Evolutionary conservation across 1,140 invertebrate genomes (phyloP).

Genomic region (Aphidius gifuensis): DNA sequence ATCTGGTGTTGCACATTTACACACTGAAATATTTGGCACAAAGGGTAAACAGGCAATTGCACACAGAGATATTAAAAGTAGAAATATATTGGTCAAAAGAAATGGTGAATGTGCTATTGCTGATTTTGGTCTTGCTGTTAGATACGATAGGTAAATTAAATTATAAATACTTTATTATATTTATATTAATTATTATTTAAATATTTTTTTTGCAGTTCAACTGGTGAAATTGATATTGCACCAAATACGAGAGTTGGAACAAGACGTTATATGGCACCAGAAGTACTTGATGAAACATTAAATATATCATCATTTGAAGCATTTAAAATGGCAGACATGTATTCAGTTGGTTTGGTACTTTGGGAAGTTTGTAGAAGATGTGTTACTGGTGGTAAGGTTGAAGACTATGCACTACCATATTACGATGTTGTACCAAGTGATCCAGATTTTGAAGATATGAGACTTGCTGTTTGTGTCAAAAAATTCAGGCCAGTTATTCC

Average conservation of each 20-base stretch:
- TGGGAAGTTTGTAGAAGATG: constrained; percentile 87
- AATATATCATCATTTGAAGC: constrained; percentile 84
- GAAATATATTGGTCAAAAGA: constrained; percentile 90
- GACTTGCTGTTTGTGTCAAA: constrained; percentile 79
- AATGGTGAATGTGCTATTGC: constrained; percentile 92
- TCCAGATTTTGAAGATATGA: constrained; percentile 93
- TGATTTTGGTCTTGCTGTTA: constrained; percentile 92
- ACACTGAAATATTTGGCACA: constrained; percentile 89
- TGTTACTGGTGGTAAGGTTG: constrained; percentile 65
- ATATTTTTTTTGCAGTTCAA: constrained; percentile 58
- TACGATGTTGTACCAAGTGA: constrained; percentile 82
- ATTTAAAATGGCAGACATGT: constrained; percentile 94
- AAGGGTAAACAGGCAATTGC: constrained; percentile 87
- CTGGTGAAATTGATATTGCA: constrained; percentile 79
- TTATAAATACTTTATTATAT: not conserved
- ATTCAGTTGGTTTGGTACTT: constrained; percentile 86
- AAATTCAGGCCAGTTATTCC: constrained; percentile 74
- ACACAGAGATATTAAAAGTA: constrained; percentile 93
- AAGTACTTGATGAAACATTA: constrained; percentile 78
- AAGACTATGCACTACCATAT: constrained; percentile 85
- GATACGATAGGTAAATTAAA: constrained; percentile 67
- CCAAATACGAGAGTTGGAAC: constrained; percentile 82
- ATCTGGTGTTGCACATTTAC: constrained; percentile 81
- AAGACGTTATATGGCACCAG: constrained; percentile 87
- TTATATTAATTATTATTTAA: not conserved